Evolutionary conservation across 2,113 vertebrate genomes (phyloP).

Genomic region (Syngnathus floridae): DNA sequence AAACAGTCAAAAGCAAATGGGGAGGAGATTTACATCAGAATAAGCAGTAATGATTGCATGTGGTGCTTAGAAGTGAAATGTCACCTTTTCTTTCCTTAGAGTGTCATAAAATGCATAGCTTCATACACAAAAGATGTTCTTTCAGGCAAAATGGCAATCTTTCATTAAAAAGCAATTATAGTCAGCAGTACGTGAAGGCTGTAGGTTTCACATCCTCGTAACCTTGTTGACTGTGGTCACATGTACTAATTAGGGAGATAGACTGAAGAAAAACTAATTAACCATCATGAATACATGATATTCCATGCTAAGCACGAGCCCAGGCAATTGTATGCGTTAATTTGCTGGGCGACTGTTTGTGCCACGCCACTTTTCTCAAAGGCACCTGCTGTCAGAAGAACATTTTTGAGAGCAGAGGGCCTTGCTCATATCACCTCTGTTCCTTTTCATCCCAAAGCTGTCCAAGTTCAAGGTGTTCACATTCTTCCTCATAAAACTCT

Average conservation of each 20-base stretch:
- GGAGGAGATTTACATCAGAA: constrained; percentile 1
- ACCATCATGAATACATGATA: neutral
- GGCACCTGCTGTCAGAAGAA: neutral
- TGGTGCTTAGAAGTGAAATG: neutral
- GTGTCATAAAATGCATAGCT: neutral
- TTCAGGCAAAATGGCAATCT: neutral
- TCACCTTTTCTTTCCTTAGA: neutral
- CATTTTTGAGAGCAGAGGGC: neutral
- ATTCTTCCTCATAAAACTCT: neutral
- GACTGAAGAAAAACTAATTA: constrained; percentile 5
- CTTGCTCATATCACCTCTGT: neutral
- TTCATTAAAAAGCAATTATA: neutral
- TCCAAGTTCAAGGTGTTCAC: neutral
- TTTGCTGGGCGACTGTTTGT: neutral
- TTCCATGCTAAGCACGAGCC: neutral
- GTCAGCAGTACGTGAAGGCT: neutral
- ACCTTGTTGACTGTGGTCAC: neutral
- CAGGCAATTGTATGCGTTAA: neutral
- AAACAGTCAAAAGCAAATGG: constrained; percentile 16
- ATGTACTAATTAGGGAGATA: neutral
- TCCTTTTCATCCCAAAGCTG: neutral
- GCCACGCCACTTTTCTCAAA: neutral
- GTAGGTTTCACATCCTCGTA: neutral
- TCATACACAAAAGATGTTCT: neutral
- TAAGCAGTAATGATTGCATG: neutral